Evolutionary conservation across 2,888 invertebrate species (phyloP), one percentile per base, ranked within the genome.

Genomic region (Lissonota sp.): DNA sequence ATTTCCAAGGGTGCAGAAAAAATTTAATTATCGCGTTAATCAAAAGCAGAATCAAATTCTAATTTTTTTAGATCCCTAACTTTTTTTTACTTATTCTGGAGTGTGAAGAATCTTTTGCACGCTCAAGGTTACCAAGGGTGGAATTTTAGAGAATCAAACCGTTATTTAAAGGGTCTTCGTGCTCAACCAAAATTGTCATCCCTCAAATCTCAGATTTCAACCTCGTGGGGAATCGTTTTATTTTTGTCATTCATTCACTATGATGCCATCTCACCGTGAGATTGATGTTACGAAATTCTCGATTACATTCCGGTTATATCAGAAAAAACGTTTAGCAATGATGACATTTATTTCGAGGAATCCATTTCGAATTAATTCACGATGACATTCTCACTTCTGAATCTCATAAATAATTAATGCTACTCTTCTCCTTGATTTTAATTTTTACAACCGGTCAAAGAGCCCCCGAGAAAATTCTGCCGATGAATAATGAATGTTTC

Each of bases 261-360:
- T 39, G n/a, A 57, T 44, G 40, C 39, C 16, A 16, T 10, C 10
- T 6, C 6, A 62, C 53, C 10, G 51, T 39, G 10, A 40, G 10
- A 58, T 46, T 37, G 44, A 49, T 63, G 75, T 80, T 80, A 60
- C 66, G 66, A 75, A 74, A 80, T 70, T 26, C 0, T n/a, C 8
- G 39, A 80, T 80, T 60, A 60, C 71, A 39, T 79, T 16, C 42
- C 12, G 7, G n/a, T 71, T 53, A 70, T n/a, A 14, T 39, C 10
- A 57, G 40, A 63, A 64, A 42, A 60, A 57, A 53, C 5, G 42
- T 71, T 80, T 71, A 60, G 64, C 16, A 71, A 79, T 51, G 53
- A 60, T 46, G 16, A 49, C 8, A 26, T 46, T 46, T 58, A 26
- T 40, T 53, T 8, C 12, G 26, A 14, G 0, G n/a, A 55, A 69